Percentiles rank a stretch among this genome's conserved stretches.
Conservation (phyloP, 2,797 vertebrate species). For the Sebastes ruberrimus region DNA sequence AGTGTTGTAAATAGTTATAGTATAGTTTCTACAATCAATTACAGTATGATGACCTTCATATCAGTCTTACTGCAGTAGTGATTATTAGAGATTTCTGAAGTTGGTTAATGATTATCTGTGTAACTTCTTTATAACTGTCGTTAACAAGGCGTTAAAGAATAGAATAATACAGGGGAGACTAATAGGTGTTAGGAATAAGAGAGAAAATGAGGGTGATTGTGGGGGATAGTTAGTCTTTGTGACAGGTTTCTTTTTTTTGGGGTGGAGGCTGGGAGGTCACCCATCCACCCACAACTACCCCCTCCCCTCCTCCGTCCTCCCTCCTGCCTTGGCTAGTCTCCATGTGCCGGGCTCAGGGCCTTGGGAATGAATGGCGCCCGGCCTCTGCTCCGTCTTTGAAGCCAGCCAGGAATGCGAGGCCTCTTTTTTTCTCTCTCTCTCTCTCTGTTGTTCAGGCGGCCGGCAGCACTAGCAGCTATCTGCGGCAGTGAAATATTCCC, state of each 20-base stretch:
- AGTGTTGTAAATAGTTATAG: too few species aligned
- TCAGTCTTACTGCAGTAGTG: background rate
- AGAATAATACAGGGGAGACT: background rate
- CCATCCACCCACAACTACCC: conserved; percentile 53
- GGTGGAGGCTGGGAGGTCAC: conserved; percentile 67
- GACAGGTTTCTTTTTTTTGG: conserved; percentile 11
- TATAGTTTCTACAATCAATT: background rate
- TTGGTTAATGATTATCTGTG: background rate
- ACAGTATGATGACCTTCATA: background rate
- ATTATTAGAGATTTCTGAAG: background rate
- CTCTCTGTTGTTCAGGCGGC: conserved; percentile 73
- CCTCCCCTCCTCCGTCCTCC: conserved; percentile 48
- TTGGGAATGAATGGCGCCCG: conserved; percentile 83
- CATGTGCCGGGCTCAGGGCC: conserved; percentile 81
- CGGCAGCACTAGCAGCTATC: conserved; percentile 73
- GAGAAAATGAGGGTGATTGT: background rate
- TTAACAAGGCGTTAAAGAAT: background rate
- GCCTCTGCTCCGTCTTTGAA: conserved; percentile 85
- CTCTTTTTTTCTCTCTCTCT: conserved; percentile 66
- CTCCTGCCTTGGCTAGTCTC: conserved; percentile 82
- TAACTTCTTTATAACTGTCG: background rate
- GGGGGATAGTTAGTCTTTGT: conserved; percentile 46
- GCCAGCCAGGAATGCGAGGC: conserved; percentile 83
- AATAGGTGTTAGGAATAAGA: background rate
- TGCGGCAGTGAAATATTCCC: conserved; percentile 81